Evolutionary conservation across 2,888 invertebrate genomes (phyloP).

Genomic region (Chromoteleia sp.): DNA sequence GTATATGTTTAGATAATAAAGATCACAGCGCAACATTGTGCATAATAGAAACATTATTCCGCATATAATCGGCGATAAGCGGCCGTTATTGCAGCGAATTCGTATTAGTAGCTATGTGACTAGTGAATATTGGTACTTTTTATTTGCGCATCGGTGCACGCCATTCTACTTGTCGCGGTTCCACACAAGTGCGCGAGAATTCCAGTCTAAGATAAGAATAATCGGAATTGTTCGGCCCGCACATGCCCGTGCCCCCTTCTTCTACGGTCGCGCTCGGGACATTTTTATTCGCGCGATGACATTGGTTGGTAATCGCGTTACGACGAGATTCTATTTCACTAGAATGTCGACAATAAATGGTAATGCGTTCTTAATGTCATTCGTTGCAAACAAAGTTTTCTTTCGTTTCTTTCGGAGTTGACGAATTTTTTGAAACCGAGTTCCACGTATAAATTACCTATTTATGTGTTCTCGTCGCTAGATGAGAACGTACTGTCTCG

Average conservation of each 20-base stretch:
- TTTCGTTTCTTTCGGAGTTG: background rate
- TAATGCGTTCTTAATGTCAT: too few species aligned
- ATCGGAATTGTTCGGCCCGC: slow-evolving; percentile 13
- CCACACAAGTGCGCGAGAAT: background rate
- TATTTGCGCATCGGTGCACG: background rate
- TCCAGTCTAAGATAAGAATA: slow-evolving; percentile 12
- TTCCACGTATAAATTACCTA: too few species aligned
- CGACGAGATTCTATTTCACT: background rate
- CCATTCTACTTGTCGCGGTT: slow-evolving; percentile 2
- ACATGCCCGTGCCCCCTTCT: background rate
- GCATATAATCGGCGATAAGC: background rate
- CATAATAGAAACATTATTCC: slow-evolving; percentile 17
- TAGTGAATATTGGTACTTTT: slow-evolving; percentile 3
- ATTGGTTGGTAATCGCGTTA: slow-evolving; percentile 14
- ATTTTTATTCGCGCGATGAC: slow-evolving; percentile 13
- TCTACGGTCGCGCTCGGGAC: background rate
- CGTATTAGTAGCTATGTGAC: background rate
- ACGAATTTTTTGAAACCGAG: too few species aligned
- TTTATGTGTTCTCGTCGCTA: too few species aligned
- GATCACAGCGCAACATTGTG: slow-evolving; percentile 10
- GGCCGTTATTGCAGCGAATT: slow-evolving; percentile 9
- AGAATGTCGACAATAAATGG: too few species aligned
- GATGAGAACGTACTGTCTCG: too few species aligned
- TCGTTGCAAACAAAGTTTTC: too few species aligned
- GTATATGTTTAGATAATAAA: slow-evolving; percentile 15